Evolutionary conservation across 2,113 vertebrate genomes (phyloP).

Genomic region (Equus przewalskii): DNA sequence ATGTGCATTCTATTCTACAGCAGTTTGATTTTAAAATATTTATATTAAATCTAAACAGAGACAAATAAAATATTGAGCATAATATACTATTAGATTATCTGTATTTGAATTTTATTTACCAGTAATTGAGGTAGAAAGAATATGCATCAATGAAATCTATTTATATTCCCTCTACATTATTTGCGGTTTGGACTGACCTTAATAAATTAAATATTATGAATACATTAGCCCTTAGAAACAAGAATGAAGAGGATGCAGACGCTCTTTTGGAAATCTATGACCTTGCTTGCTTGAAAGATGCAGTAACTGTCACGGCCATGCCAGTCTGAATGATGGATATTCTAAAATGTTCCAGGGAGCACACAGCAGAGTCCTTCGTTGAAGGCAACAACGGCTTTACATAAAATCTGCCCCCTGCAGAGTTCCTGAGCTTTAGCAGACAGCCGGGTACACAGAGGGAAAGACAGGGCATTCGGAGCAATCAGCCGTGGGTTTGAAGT

Average conservation of each 20-base stretch:
- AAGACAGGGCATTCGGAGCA: background rate
- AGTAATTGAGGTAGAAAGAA: conserved; percentile 50
- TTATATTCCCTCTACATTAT: conserved; percentile 64
- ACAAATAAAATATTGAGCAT: conserved; percentile 42
- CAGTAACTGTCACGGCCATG: conserved; percentile 2
- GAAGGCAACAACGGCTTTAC: conserved; percentile 35
- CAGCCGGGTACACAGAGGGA: background rate
- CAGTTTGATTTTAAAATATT: conserved; percentile 41
- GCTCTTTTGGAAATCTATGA: conserved; percentile 59
- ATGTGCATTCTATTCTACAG: background rate
- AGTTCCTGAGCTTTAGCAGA: conserved; percentile 27
- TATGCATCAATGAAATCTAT: background rate
- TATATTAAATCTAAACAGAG: conserved; percentile 47
- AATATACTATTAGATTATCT: conserved; percentile 37
- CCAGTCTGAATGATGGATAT: conserved; percentile 60
- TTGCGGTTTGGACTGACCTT: conserved; percentile 52
- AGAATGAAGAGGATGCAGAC: conserved; percentile 33
- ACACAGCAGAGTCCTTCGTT: background rate
- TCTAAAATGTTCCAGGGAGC: conserved; percentile 36
- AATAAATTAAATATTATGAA: conserved; percentile 78
- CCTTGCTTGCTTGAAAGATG: conserved; percentile 63
- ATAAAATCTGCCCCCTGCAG: conserved; percentile 4
- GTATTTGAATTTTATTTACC: conserved; percentile 63
- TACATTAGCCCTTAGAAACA: conserved; percentile 64
- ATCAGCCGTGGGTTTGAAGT: background rate